These are phyloP conservation scores for Palythoa caribaeorum DNA, from an alignment of 92 coral and sea anemone species.

Conservation along the genomic window DNA sequence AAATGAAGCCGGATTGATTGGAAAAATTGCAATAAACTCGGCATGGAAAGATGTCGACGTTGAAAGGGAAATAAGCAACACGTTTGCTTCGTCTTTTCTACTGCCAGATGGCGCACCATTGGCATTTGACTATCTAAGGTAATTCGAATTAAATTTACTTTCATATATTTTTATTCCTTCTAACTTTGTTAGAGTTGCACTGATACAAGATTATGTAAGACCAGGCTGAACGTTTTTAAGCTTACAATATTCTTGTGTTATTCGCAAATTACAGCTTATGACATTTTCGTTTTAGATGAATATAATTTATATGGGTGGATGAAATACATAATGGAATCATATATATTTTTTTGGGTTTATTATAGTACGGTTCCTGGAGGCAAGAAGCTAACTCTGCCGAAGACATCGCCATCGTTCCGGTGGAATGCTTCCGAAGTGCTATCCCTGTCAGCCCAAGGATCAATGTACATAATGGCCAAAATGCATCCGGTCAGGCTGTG, in stretches of 20 bases:
- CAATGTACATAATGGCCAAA: slow-evolving; percentile 58
- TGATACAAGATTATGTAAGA: not conserved
- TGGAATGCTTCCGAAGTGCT: slow-evolving; percentile 59
- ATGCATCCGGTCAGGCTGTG: slow-evolving; percentile 36
- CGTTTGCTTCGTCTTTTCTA: slow-evolving; percentile 48
- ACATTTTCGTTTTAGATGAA: slow-evolving; percentile 14
- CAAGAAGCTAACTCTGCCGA: slow-evolving; percentile 43
- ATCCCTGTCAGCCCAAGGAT: slow-evolving; percentile 64
- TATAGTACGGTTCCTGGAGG: slow-evolving; percentile 50
- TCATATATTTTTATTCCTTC: not conserved
- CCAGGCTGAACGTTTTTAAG: slow-evolving; percentile 6
- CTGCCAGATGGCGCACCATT: slow-evolving; percentile 33
- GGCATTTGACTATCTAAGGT: slow-evolving; percentile 52
- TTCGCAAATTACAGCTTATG: slow-evolving; percentile 32
- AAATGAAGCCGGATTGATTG: slow-evolving; percentile 53
- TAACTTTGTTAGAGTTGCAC: slow-evolving; percentile 9
- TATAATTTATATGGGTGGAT: not conserved
- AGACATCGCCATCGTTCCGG: slow-evolving; percentile 38
- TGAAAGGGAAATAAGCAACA: slow-evolving; percentile 33
- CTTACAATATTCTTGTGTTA: not conserved
- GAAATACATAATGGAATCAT: not conserved
- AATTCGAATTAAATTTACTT: not conserved
- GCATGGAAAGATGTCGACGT: slow-evolving; percentile 35
- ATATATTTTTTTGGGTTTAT: not conserved
- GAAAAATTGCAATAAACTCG: slow-evolving; percentile 54